Base-by-base conservation (phyloP, 2,113 vertebrate genomes). In the Lepisosteus osseus region DNA sequence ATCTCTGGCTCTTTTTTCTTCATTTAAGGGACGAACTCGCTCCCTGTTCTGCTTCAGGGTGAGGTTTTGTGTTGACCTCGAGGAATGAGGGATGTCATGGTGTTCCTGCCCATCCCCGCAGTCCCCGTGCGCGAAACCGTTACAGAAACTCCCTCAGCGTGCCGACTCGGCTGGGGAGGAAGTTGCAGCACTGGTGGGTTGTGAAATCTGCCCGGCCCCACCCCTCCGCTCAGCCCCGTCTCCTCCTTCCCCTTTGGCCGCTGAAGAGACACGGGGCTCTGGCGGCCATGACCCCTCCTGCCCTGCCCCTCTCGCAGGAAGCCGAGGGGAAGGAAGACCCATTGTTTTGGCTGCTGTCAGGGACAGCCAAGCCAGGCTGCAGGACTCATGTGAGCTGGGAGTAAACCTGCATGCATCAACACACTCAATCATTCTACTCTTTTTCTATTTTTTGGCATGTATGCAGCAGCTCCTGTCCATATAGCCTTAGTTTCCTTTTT, bases 351-450 rank as follows among this genome's bases (percentile, higher is more conserved):
- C 9, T 5, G 47, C 47, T 51, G 5, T 51, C 47, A 51, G 47
- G 47, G 47, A 51, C 9, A 9, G 64, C 43, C 43, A 42, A 44
- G 42, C 7, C 45, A 42, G 11, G 64, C 43, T 45, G 14, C 42
- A 8, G 45, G 43, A 47, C 12, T 66, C 64, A 66, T 66, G 64
- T 66, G 64, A 66, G 13, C 43, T 45, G 6, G 45, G 62, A 14
- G 64, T n/a, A 15, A 45, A 15, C 3, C 29, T 11, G 74, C 78
- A 74, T 86, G 81, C 79, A 29, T 29, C 29, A 29, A 29, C 29
- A 29, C 29, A 29, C 29, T 1, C 29, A 29, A 29, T 29, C 29
- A 29, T 29, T 29, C 29, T 29, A 29, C 29, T 29, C 29, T 29
- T 29, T 29, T 29, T 29, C 1, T 2, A 29, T 29, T 29, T 29